Conservation (phyloP, 2,113 vertebrate genomes). For the Ctenomys sociabilis region DNA sequence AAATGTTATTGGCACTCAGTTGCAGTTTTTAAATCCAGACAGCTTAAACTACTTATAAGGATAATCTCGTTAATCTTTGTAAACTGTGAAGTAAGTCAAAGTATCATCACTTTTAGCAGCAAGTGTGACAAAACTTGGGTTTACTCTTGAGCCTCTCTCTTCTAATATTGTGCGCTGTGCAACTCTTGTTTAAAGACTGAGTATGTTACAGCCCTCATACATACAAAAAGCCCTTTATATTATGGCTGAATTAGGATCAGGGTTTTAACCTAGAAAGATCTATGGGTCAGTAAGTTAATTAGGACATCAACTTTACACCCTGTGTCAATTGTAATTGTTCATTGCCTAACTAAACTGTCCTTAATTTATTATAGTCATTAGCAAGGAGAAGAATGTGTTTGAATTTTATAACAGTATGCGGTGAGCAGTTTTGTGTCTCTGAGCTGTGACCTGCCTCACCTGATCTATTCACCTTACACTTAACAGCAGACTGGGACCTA, state of each 20-base stretch:
- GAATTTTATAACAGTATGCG: constrained; percentile 61
- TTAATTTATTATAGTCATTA: constrained; percentile 80
- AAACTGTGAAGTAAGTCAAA: constrained; percentile 60
- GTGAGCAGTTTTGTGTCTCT: constrained; percentile 61
- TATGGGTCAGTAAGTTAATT: constrained; percentile 70
- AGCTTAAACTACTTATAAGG: constrained; percentile 70
- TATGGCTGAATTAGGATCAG: constrained; percentile 42
- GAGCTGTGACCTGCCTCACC: constrained; percentile 49
- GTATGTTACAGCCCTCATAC: not conserved
- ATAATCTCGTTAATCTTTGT: constrained; percentile 74
- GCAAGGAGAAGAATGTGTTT: constrained; percentile 62
- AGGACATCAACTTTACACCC: constrained; percentile 71
- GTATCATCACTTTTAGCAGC: constrained; percentile 55
- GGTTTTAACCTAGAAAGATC: constrained; percentile 58
- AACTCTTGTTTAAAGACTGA: constrained; percentile 50
- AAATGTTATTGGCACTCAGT: constrained; percentile 62
- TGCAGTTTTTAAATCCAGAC: constrained; percentile 70
- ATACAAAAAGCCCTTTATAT: not conserved
- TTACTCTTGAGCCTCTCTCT: constrained; percentile 31
- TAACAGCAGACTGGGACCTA: not conserved
- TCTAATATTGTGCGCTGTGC: constrained; percentile 8
- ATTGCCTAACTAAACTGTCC: constrained; percentile 70
- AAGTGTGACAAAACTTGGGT: constrained; percentile 33
- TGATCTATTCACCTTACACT: constrained; percentile 61
- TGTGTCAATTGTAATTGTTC: constrained; percentile 74